Conservation (phyloP, 2,888 invertebrate genomes). For the Meandrusa payeni region DNA sequence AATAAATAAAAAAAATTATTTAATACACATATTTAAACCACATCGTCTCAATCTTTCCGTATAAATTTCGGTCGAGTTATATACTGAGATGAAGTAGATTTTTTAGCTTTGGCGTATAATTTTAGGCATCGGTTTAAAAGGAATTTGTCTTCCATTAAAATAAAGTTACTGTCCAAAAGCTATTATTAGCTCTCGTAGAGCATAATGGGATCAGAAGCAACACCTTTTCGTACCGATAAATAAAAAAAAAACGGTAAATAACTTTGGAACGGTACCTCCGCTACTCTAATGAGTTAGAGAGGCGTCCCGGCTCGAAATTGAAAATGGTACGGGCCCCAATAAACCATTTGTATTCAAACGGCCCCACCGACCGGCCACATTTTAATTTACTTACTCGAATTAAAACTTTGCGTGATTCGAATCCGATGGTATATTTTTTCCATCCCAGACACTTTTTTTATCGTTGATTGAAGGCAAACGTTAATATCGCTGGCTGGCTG, state of each 20-base stretch:
- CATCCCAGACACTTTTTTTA: conserved; percentile 62
- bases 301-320: conserved; percentile 50
- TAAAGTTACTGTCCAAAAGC: neutral
- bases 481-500: conserved; percentile 48
- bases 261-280: conserved; percentile 47
- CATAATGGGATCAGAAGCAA: conserved; percentile 47
- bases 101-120: no score
- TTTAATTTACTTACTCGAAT: conserved; percentile 80
- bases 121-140: no score
- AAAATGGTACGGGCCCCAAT: conserved; percentile 58
- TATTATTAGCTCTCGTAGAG: neutral
- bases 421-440: conserved; percentile 55
- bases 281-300: conserved; percentile 61
- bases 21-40: no score
- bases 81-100: no score
- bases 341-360: conserved; percentile 78
- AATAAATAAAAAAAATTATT: no score
- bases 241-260: conserved; percentile 60
- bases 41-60: no score
- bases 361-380: conserved; percentile 61
- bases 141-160: neutral
- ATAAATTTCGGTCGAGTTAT: no score
- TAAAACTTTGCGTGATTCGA: conserved; percentile 77
- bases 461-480: conserved; percentile 70
- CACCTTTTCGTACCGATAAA: conserved; percentile 55